phyloP scores from a whole-genome alignment of 64 coral and sea anemone genomes.

The Exaiptasia diaphana region DNA sequence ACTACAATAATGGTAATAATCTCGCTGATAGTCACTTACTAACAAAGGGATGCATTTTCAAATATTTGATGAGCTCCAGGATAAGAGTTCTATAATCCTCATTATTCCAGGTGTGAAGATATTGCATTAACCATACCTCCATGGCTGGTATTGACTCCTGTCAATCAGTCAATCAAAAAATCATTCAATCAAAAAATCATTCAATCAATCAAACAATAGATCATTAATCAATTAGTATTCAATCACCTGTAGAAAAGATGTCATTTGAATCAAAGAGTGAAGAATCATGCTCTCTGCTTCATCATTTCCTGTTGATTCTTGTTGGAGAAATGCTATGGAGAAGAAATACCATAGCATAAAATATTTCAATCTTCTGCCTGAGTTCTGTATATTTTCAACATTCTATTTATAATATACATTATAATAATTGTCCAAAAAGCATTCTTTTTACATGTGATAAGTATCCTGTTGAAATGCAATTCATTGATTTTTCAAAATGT shows the following conservation, averaged over 20 bases:
- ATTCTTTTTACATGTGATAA: too few relatives aligned
- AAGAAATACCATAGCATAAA: not conserved
- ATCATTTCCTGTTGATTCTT: not conserved
- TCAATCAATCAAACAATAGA: too few relatives aligned
- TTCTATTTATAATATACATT: too few relatives aligned
- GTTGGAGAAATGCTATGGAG: constrained; percentile 44
- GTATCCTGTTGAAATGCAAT: too few relatives aligned
- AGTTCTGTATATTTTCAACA: too few relatives aligned
- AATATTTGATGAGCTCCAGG: constrained; percentile 69
- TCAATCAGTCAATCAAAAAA: too few relatives aligned
- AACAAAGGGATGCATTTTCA: constrained; percentile 72
- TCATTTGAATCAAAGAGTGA: constrained; percentile 43
- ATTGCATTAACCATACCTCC: constrained; percentile 65
- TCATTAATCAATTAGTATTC: too few relatives aligned
- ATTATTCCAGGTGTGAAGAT: constrained; percentile 89
- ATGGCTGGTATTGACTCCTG: constrained; percentile 82
- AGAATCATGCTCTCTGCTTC: constrained; percentile 11
- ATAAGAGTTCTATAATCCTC: constrained; percentile 59
- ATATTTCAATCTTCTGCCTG: not conserved
- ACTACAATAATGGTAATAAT: not conserved
- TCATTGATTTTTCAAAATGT: too few relatives aligned
- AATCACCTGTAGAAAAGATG: constrained; percentile 81
- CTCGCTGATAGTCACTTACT: constrained; percentile 63
- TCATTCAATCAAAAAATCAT: too few relatives aligned
- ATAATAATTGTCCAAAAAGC: too few relatives aligned